Evolutionary conservation across 1,140 invertebrate genomes (phyloP).

Genomic region (Hylaeus volcanicus): DNA sequence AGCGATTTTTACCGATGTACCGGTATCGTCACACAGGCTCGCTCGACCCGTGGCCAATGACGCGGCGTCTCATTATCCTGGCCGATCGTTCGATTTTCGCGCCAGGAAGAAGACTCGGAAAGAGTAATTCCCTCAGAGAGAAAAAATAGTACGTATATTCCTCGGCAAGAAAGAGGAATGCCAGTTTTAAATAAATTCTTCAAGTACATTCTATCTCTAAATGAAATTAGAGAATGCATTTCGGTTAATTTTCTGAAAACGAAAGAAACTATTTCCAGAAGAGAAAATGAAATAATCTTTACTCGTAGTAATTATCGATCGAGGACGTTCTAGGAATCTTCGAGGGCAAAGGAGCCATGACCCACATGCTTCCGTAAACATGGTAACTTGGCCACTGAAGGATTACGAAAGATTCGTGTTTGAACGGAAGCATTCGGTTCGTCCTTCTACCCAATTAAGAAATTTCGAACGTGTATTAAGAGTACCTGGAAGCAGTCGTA

Average conservation of each 20-base stretch:
- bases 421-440: neutral
- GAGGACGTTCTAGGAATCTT: conserved; percentile 12
- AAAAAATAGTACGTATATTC: no score
- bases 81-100: conserved; percentile 42
- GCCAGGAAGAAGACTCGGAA: neutral
- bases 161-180: no score
- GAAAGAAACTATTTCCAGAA: neutral
- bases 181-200: no score
- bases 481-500: neutral
- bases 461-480: neutral
- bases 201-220: no score
- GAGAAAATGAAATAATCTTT: neutral
- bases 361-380: conserved; percentile 42
- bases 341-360: conserved; percentile 30
- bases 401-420: neutral
- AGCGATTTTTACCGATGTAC: conserved; percentile 64
- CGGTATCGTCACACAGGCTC: conserved; percentile 54
- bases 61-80: conserved; percentile 32
- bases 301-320: neutral
- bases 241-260: no score
- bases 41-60: conserved; percentile 50
- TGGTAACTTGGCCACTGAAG: neutral
- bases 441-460: neutral
- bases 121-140: no score
- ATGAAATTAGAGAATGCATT: no score